These are phyloP conservation scores for Noctua janthe DNA, from an alignment of 2,888 invertebrate genomes.

Conservation along the genomic window DNA sequence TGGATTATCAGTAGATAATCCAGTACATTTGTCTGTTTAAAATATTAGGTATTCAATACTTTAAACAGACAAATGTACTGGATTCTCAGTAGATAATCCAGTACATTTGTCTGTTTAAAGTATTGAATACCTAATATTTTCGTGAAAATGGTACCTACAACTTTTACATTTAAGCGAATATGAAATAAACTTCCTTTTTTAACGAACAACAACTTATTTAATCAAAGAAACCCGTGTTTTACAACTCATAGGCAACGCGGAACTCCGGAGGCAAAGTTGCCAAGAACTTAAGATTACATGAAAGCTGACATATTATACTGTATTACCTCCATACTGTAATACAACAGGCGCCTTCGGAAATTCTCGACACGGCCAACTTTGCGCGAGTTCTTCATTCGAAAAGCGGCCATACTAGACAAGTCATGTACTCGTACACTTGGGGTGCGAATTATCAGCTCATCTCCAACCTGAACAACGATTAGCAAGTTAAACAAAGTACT, in stretches of 20 bases:
- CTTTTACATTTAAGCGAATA: not conserved
- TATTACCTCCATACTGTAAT: constrained; percentile 44
- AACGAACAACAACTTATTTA: constrained; percentile 34
- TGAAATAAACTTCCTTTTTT: constrained; percentile 9
- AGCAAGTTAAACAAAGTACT: constrained; percentile 87
- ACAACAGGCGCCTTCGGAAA: constrained; percentile 52
- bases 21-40: too few relatives aligned
- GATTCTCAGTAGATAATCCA: too few relatives aligned
- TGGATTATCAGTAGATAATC: too few relatives aligned
- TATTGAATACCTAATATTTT: not conserved
- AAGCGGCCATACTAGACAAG: constrained; percentile 56
- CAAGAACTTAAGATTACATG: constrained; percentile 53
- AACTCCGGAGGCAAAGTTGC: constrained; percentile 48
- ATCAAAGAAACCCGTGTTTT: constrained; percentile 51
- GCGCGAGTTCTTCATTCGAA: constrained; percentile 60
- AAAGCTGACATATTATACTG: constrained; percentile 55
- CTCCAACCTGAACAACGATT: constrained; percentile 84
- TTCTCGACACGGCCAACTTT: constrained; percentile 53
- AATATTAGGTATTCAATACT: too few relatives aligned
- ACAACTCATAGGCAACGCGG: constrained; percentile 23
- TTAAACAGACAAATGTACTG: too few relatives aligned
- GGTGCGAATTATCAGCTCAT: constrained; percentile 81
- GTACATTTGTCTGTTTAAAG: not conserved
- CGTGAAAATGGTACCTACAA: too few relatives aligned
- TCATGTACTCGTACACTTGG: constrained; percentile 65